Percentiles rank a stretch among this genome's conserved stretches.
Evolutionary conservation across 2,113 vertebrate species (phyloP).

Genomic region (Telmatochromis sp.): DNA sequence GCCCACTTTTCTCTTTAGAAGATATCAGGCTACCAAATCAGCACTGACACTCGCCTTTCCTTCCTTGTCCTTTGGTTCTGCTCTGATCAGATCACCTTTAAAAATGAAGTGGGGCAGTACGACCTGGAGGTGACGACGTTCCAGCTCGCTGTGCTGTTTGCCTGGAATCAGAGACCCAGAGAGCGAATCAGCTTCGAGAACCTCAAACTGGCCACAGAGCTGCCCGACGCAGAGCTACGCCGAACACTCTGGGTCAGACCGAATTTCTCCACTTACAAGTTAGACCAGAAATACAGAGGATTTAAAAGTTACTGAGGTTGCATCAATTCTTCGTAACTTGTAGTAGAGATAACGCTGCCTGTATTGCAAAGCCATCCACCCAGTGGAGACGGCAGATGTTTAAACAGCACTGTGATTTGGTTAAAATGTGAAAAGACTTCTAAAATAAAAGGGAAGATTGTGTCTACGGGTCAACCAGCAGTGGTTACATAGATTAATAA

Average conservation of each 20-base stretch:
- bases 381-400: background rate
- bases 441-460: background rate
- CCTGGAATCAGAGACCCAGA: conserved; percentile 97
- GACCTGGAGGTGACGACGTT: conserved; percentile 97
- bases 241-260: conserved; percentile 90
- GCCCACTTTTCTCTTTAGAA: background rate
- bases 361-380: background rate
- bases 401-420: background rate
- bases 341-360: background rate
- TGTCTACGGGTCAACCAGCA: rapidly evolving
- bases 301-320: background rate
- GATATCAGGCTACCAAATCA: rapidly evolving
- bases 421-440: background rate
- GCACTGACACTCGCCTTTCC: rapidly evolving
- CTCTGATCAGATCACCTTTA: conserved; percentile 87
- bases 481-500: background rate
- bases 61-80: background rate
- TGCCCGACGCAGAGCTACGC: conserved; percentile 94
- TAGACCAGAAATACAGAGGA: background rate
- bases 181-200: conserved; percentile 99
- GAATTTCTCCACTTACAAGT: background rate
- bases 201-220: conserved; percentile 94
- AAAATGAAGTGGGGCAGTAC: conserved; percentile 96
- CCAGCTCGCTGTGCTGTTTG: conserved; percentile 93
- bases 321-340: background rate